These are phyloP conservation scores for Anhinga rufa DNA, from an alignment of 2,113 vertebrate genomes.

Conservation along the genomic window DNA sequence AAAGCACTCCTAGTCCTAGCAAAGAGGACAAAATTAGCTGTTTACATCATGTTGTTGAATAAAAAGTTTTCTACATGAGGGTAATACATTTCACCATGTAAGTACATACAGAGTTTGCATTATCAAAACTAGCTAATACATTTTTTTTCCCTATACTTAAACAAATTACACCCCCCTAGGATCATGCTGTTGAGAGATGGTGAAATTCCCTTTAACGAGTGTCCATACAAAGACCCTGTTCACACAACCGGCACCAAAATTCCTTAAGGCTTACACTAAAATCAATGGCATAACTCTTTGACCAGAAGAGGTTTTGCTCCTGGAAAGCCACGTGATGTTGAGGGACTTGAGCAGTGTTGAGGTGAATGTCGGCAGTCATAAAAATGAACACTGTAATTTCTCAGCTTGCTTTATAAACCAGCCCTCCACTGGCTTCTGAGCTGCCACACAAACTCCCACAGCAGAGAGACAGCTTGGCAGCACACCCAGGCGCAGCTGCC, in stretches of 20 bases:
- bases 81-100: neutral
- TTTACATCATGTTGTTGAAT: neutral
- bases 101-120: neutral
- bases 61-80: neutral
- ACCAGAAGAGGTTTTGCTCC: neutral
- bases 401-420: neutral
- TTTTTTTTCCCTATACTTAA: neutral
- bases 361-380: neutral
- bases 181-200: neutral
- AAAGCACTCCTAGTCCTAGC: neutral
- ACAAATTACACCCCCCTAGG: neutral
- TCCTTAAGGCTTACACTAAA: neutral
- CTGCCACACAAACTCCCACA: neutral
- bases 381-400: neutral
- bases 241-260: neutral
- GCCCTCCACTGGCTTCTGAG: neutral
- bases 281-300: neutral
- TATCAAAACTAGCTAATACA: neutral
- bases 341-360: neutral
- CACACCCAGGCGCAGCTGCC: neutral
- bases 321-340: neutral
- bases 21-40: slow-evolving; percentile 31
- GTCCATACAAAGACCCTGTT: rapidly evolving
- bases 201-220: neutral
- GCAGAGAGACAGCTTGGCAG: neutral